Percentiles rank a stretch among this genome's conserved stretches.
phyloP scores from a whole-genome alignment of 2,888 invertebrate genomes.

The Rutpela maculata region DNA sequence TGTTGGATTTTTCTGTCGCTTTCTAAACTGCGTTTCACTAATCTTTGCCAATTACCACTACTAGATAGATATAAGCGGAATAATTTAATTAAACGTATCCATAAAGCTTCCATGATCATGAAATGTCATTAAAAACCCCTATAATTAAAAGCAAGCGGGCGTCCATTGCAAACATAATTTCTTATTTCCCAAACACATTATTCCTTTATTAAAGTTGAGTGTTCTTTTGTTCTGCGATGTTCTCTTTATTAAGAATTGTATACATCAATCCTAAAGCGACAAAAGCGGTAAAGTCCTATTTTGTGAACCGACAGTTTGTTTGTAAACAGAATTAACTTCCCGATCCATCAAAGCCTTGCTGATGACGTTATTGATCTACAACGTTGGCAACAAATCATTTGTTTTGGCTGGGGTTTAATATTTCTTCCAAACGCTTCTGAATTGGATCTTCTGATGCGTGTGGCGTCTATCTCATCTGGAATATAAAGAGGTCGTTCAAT shows the following conservation, averaged over 20 bases:
- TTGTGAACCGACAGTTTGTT: constrained; percentile 42
- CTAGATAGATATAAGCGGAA: too few relatives aligned
- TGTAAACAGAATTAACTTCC: constrained; percentile 46
- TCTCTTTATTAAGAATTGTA: constrained; percentile 26
- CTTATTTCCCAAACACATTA: not conserved
- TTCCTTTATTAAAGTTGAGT: constrained; percentile 5
- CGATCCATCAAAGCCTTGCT: constrained; percentile 45
- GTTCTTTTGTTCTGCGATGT: constrained; percentile 14
- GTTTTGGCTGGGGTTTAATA: not conserved
- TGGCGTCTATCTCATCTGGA: too few relatives aligned
- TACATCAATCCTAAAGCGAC: constrained; percentile 45
- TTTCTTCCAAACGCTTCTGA: not conserved
- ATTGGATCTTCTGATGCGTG: too few relatives aligned
- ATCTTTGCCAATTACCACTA: too few relatives aligned
- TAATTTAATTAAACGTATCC: too few relatives aligned
- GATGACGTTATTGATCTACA: constrained; percentile 36
- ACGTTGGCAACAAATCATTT: constrained; percentile 7
- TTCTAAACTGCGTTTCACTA: too few relatives aligned
- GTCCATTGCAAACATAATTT: not conserved
- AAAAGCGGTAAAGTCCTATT: constrained; percentile 46
- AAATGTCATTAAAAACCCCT: too few relatives aligned
- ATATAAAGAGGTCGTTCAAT: too few relatives aligned
- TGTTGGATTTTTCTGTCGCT: too few relatives aligned
- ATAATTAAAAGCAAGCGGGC: too few relatives aligned
- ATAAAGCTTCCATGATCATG: too few relatives aligned